Conservation (phyloP, 2,888 invertebrate species). For the Sepiola atlantica region DNA sequence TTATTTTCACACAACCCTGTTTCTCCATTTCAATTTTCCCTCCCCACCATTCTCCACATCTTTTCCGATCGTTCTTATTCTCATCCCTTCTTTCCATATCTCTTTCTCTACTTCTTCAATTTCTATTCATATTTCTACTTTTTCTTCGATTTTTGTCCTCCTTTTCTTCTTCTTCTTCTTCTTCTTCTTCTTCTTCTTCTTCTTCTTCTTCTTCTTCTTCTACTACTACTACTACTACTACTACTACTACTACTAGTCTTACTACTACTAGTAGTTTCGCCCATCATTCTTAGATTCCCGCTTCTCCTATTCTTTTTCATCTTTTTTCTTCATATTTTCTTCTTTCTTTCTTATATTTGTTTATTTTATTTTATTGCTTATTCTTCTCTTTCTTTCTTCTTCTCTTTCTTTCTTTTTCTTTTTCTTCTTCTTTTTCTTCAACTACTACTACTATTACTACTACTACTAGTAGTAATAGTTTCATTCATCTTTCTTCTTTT, state of each 20-base stretch:
- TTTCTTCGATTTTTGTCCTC: rapidly evolving
- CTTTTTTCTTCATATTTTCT: background rate
- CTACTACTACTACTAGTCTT: background rate
- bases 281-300: background rate
- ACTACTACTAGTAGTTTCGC: too few relatives aligned
- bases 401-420: background rate
- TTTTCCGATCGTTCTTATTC: background rate
- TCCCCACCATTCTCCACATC: too few relatives aligned
- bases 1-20: too few relatives aligned
- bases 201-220: background rate
- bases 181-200: background rate
- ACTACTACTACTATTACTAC: too few relatives aligned
- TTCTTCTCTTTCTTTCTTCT: background rate
- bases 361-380: background rate
- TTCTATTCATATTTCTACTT: too few relatives aligned
- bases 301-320: background rate
- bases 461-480: too few relatives aligned
- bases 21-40: too few relatives aligned
- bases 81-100: background rate
- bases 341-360: background rate
- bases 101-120: background rate
- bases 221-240: background rate
- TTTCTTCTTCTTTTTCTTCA: background rate
- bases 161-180: background rate
- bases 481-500: background rate